Base-by-base conservation (phyloP, 2,888 invertebrate species). In the Athalia rosae region DNA sequence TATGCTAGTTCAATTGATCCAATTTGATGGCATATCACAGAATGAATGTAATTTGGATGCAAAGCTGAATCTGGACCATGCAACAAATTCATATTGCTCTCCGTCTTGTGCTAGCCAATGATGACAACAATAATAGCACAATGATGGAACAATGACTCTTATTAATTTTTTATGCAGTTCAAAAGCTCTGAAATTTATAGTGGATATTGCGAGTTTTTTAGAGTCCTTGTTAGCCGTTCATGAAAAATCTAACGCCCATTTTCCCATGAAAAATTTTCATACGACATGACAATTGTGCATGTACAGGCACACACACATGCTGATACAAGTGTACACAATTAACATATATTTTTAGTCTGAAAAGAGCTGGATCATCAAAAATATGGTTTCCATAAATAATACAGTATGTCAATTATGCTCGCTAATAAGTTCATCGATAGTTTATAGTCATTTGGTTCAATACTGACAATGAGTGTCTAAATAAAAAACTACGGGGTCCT, bases 111-210 rank as follows among this genome's bases (percentile, higher is more conserved):
- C 58, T 45, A 15, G 8, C 28, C 13, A 58, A 58, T 71, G 13
- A 71, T 7, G 53, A 50, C 5, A 71, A 58, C 43, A 58, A 71
- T 56, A 58, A 58, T 71, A 45, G 71, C 45, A 58, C 71, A n/a
- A n/a, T n/a, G n/a, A n/a, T n/a, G n/a, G n/a, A n/a, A n/a, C n/a
- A n/a, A n/a, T n/a, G n/a, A 28, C 28, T 28, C 28, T 2, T 1
- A 28, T 28, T 28, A 28, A 28, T 1, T 28, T 28, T 28, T 28
- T 28, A 28, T 28, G 28, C 2, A 28, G 2, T 28, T 28, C 28
- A 28, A 28, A 28, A 28, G 28, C 28, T 28, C 0, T 28, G 28
- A 28, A 28, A 28, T 28, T 28, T 28, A 28, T 28, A 28, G 28
- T 28, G 28, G 2, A 28, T 28, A 28, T 28, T 28, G 28, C 28